Base-by-base conservation (phyloP, 2,113 vertebrate species). In the Gasterosteus aculeatus region DNA sequence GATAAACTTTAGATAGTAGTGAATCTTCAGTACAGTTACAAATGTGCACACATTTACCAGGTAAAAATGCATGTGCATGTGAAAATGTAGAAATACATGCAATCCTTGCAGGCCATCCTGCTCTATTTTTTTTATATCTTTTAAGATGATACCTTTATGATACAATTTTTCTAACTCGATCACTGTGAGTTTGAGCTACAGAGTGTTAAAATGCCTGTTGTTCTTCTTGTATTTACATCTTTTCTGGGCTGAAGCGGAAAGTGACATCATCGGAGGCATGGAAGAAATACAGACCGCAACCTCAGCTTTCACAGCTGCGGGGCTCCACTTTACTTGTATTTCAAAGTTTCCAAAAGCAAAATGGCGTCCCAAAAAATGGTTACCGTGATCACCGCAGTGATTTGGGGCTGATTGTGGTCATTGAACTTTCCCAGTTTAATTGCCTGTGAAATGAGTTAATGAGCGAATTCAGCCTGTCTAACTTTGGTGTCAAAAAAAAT, bases 1-100 rank as follows among this genome's bases (percentile, higher is more conserved):
- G 3, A 33, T 33, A 33, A 33, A 33, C 33, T 33, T 33, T 33
- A 33, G 5, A 33, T 33, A 33, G 33, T 33, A 33, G 33, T 33
- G 33, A 33, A 33, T 33, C 33, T 33, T 4, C 33, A 1, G 72
- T 82, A 63, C 51, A 82, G 47, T 51, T 53, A 68, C 6, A 12
- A 46, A 51, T 14, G n/a, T 15, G 6, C 18, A 26, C 10, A 14
- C 77, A 56, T 69, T 49, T 22, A 57, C 64, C 66, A 46, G 8
- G 22, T 46, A 18, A 51, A 47, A 19, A 7, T 42, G 7, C 8
- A 9, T 2, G 18, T 57, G 9, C 44, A 33, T 1, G 8, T 56
- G 22, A 4, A 49, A 19, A 53, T 59, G 6, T 42, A 53, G 19
- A 42, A 42, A 18, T 8, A 18, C 31, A 15, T 44, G 26, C 18